Evolutionary conservation across 2,113 vertebrate genomes (phyloP), one percentile per base, ranked within the genome.

Genomic region (Corvus cornix): DNA sequence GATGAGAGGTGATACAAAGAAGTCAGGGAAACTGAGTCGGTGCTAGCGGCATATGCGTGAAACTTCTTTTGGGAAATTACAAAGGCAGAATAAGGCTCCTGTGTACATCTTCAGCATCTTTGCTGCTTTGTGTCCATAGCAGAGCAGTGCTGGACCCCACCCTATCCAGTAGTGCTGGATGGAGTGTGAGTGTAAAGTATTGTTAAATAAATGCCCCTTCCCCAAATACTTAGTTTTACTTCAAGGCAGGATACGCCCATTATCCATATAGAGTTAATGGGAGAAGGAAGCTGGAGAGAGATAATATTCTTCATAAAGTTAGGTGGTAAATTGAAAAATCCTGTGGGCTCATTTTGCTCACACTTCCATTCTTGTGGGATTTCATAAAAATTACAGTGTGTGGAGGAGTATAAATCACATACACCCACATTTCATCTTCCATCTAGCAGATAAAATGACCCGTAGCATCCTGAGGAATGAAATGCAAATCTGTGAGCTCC

Each of bases 201-300:
- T 52, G 11, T 16, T 70, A 77, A 55, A 43, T 35, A 35, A n/a
- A 69, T 8, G 28, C 5, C 4, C 4, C 17, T 24, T 73, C 7
- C 23, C 11, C 16, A 41, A 4, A 24, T 63, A 16, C 2, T 88
- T 55, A 31, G 24, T 33, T 90, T 77, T 77, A 74, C 58, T 58
- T 75, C 2, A 23, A 74, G 35, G 16, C n/a, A 48, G n/a, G 37
- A 35, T 9, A 16, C 1, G 2, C 7, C 28, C 1, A 2, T 62
- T 46, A 33, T 48, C 35, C 1, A 0, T 31, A 10, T 1, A 12
- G 28, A 53, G 33, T 22, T 46, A 79, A n/a, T 0, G 4, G 26
- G 49, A 48, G 43, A 74, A 77, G 26, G 30, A 79, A 70, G 11
- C 27, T 69, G 35, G 20, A 74, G 77, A 59, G 24, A 62, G 84